Base-by-base conservation (phyloP, 2,797 vertebrate genomes). In the Vultur gryphus region DNA sequence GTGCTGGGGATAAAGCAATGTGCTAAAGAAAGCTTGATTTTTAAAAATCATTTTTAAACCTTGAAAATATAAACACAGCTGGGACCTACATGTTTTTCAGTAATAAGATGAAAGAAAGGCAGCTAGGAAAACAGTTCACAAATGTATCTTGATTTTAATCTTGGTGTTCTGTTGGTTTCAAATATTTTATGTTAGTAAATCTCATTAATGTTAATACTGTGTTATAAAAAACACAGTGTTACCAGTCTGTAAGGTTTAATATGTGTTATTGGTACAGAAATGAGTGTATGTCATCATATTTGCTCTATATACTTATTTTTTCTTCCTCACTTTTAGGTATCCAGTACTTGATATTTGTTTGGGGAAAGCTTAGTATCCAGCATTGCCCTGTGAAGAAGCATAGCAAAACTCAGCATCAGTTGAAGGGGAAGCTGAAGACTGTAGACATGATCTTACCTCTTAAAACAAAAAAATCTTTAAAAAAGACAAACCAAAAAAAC, bases 1-100 rank as follows among this genome's bases (percentile, higher is more conserved):
- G 10, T 59, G 13, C 7, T 44, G 26, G 11, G 25, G 15, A 78
- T 84, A 66, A 66, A 75, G 11, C 16, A 75, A 13, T 18, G 2
- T 39, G 3, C 19, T 64, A 61, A 49, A 31, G 8, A 84, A 87
- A 61, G 4, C 31, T 77, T 49, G 46, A 41, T 71, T 92, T 52
- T 0, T 5, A 80, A 77, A 70, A 35, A 0, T 0, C 6, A 44
- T 28, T 66, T 65, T 54, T 62, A 65, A 80, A 41, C 9, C 5
- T 16, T 77, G 26, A 33, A 84, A 75, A 82, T 84, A 35, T 20
- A 89, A 65, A 77, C 70, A 66, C 19, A 84, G 8, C 35, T 81
- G 65, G 24, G 20, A 46, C 5, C 7, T 59, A n/a, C 20, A 52
- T 28, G 8, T 33, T 69, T 89, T 87, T 81, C 48, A 73, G 20